Evolutionary conservation across 2,797 vertebrate species (phyloP).

Genomic region (Propithecus perrieri): DNA sequence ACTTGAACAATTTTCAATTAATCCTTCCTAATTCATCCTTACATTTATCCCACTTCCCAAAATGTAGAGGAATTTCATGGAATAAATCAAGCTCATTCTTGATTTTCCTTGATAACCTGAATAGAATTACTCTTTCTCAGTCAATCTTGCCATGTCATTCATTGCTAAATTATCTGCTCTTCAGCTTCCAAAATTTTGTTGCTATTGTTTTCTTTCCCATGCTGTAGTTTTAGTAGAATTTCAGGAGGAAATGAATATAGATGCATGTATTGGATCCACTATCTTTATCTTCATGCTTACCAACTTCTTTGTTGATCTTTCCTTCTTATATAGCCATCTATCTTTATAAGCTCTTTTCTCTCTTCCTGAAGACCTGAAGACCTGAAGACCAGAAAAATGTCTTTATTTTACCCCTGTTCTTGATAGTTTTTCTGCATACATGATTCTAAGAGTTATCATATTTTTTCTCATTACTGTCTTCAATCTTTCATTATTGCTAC

Average conservation of each 20-base stretch:
- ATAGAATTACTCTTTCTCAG: neutral
- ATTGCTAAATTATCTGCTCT: neutral
- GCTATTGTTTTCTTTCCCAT: neutral
- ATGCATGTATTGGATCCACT: too few species aligned
- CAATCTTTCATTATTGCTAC: neutral
- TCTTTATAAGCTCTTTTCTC: neutral
- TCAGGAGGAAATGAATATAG: too few species aligned
- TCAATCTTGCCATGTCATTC: neutral
- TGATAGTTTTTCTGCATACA: neutral
- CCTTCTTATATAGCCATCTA: neutral
- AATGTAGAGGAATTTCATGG: neutral
- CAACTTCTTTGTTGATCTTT: neutral
- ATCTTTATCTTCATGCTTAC: neutral
- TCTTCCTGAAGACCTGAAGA: neutral
- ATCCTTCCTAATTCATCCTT: neutral
- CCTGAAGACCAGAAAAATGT: neutral
- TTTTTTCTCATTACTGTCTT: neutral
- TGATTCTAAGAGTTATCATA: neutral
- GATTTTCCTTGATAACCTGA: neutral
- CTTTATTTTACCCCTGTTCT: neutral
- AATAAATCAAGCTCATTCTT: neutral
- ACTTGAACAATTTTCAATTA: neutral
- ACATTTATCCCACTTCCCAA: neutral
- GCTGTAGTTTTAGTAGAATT: too few species aligned
- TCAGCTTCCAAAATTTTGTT: neutral